Percentiles rank a stretch among this genome's conserved stretches.
phyloP scores from a whole-genome alignment of 53 echinoderm and acorn worm genomes.

The Crossaster papposus region DNA sequence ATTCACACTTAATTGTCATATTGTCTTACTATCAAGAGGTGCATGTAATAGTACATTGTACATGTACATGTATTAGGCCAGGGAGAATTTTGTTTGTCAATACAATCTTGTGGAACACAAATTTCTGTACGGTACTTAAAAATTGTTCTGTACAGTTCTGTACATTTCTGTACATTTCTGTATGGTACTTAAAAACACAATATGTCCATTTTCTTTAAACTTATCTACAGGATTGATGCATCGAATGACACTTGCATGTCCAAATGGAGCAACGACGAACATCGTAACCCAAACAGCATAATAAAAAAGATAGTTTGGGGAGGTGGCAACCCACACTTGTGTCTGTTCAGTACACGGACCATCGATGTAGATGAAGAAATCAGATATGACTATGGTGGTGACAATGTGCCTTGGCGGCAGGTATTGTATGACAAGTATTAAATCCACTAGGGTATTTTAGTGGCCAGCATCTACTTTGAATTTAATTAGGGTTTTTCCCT shows the following conservation, averaged over 20 bases:
- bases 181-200: too few species aligned
- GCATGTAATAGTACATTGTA: neutral
- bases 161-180: too few species aligned
- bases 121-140: neutral
- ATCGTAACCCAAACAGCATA: slow-evolving; percentile 48
- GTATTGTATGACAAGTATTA: slow-evolving; percentile 27
- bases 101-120: neutral
- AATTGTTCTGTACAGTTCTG: neutral
- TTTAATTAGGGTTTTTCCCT: neutral
- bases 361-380: slow-evolving; percentile 52
- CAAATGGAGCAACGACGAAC: slow-evolving; percentile 63
- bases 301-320: slow-evolving; percentile 54
- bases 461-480: neutral
- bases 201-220: too few species aligned
- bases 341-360: slow-evolving; percentile 50
- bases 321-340: slow-evolving; percentile 37
- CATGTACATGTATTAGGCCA: neutral
- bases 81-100: neutral
- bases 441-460: neutral
- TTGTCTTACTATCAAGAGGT: neutral
- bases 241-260: neutral
- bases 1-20: neutral
- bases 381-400: slow-evolving; percentile 62
- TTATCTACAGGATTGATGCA: slow-evolving; percentile 1
- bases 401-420: slow-evolving; percentile 64